These are phyloP conservation scores for Pollicipes pollicipes DNA, from an alignment of 1,140 invertebrate species.

Conservation along the genomic window DNA sequence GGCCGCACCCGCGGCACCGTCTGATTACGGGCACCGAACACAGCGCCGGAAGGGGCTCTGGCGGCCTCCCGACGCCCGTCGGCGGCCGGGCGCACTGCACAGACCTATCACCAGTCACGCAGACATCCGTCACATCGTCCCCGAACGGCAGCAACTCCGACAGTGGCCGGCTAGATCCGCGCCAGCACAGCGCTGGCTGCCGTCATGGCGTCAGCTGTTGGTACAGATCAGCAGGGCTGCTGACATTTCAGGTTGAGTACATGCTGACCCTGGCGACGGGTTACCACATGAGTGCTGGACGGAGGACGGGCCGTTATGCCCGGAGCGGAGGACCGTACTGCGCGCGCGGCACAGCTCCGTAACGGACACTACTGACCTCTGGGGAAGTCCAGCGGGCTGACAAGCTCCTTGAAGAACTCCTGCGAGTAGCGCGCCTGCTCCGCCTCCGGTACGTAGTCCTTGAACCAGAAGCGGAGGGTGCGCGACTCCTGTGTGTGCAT, in stretches of 20 bases:
- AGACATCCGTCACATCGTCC: background rate
- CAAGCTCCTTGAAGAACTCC: conserved; percentile 88
- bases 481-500: conserved; percentile 81
- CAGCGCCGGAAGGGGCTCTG: too few species aligned
- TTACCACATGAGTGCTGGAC: background rate
- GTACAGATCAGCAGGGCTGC: background rate
- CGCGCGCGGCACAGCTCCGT: background rate
- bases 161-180: too few species aligned
- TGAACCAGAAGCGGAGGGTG: conserved; percentile 82
- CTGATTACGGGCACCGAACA: too few species aligned
- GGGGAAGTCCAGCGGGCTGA: conserved; percentile 84
- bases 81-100: background rate
- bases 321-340: too few species aligned
- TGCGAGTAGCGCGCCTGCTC: conserved; percentile 70
- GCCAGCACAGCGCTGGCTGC: background rate
- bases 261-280: background rate
- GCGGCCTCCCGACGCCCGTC: background rate
- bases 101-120: background rate
- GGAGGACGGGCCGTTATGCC: too few species aligned
- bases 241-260: too few species aligned
- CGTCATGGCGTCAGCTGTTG: background rate
- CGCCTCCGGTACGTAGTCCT: conserved; percentile 42
- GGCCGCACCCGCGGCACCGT: too few species aligned
- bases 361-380: conserved; percentile 43
- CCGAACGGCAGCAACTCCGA: too few species aligned